A percentile compares a stretch with the other conserved stretches of the same genome.
phyloP scores from a whole-genome alignment of 2,888 invertebrate genomes.

The Ophioninae sp. region DNA sequence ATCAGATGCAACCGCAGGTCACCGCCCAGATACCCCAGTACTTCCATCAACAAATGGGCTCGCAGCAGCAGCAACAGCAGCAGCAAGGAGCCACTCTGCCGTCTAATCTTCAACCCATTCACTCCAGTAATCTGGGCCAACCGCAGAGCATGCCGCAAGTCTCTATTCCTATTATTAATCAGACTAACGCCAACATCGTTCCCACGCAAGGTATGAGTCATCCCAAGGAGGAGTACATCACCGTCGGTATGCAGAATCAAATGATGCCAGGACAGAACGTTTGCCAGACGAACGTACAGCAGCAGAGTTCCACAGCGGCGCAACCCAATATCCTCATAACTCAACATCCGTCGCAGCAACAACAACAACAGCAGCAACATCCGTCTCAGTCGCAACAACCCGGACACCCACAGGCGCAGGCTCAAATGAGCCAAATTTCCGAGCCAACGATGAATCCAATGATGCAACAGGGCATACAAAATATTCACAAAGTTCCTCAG shows the following conservation, averaged over 20 bases:
- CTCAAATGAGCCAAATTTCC: conserved; percentile 74
- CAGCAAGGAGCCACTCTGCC: conserved; percentile 84
- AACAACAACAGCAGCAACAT: conserved; percentile 80
- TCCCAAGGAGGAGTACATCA: conserved; percentile 74
- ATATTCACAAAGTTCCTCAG: conserved; percentile 79
- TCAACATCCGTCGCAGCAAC: conserved; percentile 80
- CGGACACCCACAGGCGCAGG: conserved; percentile 66
- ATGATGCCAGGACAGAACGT: conserved; percentile 73
- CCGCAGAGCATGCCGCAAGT: conserved; percentile 84
- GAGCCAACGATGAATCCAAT: conserved; percentile 74
- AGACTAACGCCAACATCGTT: conserved; percentile 76
- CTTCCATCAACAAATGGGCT: conserved; percentile 78
- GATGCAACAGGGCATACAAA: conserved; percentile 76
- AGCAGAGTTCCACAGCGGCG: conserved; percentile 68
- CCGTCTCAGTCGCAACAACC: conserved; percentile 63
- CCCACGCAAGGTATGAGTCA: conserved; percentile 73
- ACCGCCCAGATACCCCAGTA: conserved; percentile 75
- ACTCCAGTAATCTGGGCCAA: conserved; percentile 83
- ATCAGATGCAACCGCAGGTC: conserved; percentile 82
- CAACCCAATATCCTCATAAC: conserved; percentile 75
- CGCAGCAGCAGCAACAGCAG: conserved; percentile 77
- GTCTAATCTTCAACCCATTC: conserved; percentile 83
- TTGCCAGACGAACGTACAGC: conserved; percentile 72
- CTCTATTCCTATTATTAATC: conserved; percentile 84
- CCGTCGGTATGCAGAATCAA: conserved; percentile 73